A percentile compares a stretch with the other conserved stretches of the same genome.
Evolutionary conservation across 53 echinoderm and acorn worm genomes (phyloP).

Genomic region (Stichopus horrens): DNA sequence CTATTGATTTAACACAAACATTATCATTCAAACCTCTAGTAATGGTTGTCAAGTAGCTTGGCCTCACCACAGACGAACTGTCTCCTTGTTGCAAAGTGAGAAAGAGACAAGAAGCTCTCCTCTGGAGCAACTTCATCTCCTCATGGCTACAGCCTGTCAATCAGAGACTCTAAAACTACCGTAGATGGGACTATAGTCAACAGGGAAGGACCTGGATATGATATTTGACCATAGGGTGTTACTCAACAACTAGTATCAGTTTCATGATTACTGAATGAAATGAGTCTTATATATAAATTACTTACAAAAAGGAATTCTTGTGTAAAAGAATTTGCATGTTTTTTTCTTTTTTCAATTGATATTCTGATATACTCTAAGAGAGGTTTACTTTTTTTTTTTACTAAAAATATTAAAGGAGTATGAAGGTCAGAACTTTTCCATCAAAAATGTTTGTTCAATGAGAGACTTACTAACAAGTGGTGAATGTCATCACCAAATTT

Average conservation of each 20-base stretch:
- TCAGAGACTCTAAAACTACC: constrained; percentile 21
- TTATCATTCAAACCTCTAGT: background rate
- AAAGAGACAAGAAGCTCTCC: background rate
- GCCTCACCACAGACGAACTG: constrained; percentile 27
- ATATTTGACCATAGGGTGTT: constrained; percentile 23
- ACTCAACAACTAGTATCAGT: background rate
- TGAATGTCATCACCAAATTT: no score
- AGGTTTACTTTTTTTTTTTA: no score
- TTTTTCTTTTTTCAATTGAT: no score
- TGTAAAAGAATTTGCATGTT: no score
- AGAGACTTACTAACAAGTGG: no score
- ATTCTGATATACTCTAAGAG: no score
- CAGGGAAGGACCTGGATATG: constrained; percentile 8
- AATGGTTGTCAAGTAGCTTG: constrained; percentile 11
- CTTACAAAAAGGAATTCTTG: no score
- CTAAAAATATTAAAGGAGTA: no score
- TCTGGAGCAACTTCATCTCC: background rate
- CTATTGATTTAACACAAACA: constrained; percentile 6
- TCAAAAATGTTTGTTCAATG: no score
- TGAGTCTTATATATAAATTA: no score
- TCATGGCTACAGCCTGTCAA: constrained; percentile 34
- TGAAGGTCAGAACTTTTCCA: no score
- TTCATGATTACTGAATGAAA: no score
- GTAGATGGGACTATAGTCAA: background rate
- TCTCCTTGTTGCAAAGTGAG: constrained; percentile 25